Base-by-base conservation (phyloP, 2,797 vertebrate genomes). In the Lutjanus campechanus region DNA sequence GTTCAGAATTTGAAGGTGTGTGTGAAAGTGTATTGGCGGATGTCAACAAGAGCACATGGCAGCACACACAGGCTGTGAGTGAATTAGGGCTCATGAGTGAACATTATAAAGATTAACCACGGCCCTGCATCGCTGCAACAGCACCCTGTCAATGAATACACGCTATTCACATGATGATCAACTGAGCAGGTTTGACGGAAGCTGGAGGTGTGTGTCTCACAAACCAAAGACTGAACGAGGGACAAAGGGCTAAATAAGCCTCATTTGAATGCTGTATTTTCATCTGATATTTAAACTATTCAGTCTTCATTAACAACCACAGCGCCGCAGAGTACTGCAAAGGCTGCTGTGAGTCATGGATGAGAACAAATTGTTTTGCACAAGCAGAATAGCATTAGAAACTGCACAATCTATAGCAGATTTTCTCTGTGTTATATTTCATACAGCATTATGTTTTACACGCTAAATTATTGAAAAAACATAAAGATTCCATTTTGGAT, bases 331-430 rank as follows among this genome's bases (percentile, higher is more conserved):
- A 15, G 13, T 4, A 17, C 59, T 72, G 55, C 46, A 69, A 19
- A 16, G 36, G 55, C 66, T 19, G 25, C 53, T 22, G n/a, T 36
- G 59, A 64, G 16, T 55, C 47, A 60, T 36, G 11, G 58, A 62
- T 46, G 29, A 64, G 74, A 79, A 60, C 22, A 29, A 81, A 66
- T 49, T 5, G 36, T 22, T 58, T 50, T 43, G 40, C 22, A 16
- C 17, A 56, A 64, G 47, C 1, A 16, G 13, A 60, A 54, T 11
- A 22, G n/a, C 25, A 51, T 69, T 17, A 58, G 0, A 53, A 61
- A 62, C 5, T 22, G 3, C 10, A 56, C 20, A 3, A 47, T 47
- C 51, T 25, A 49, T 44, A 13, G 13, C 59, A 43, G 19, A 13
- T 47, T 25, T 16, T 25, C 43, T 25, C 2, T 36, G 2, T 50